phyloP scores from a whole-genome alignment of 2,888 invertebrate species.

The Amiota minor region DNA sequence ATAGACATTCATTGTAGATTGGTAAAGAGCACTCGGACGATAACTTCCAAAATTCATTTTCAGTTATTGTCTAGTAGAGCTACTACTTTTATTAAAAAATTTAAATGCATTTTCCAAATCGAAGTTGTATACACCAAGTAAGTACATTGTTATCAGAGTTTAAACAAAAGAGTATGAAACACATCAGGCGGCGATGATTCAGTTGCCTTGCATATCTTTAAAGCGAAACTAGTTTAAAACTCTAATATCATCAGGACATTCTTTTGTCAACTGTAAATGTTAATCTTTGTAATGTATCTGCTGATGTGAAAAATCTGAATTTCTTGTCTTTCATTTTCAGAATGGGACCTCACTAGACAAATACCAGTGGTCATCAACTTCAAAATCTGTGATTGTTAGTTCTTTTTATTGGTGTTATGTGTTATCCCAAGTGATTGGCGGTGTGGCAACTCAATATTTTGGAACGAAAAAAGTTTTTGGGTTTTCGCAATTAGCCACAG shows the following conservation, averaged over 20 bases:
- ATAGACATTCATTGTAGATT: too few species aligned
- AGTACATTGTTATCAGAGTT: too few species aligned
- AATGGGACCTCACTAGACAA: conserved; percentile 54
- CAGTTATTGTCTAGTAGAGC: too few species aligned
- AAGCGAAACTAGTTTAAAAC: too few species aligned
- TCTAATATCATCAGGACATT: neutral
- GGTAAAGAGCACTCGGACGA: too few species aligned
- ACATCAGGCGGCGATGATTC: too few species aligned
- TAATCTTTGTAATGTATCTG: neutral
- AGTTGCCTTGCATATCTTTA: too few species aligned
- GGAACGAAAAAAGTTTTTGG: conserved; percentile 83
- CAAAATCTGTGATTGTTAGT: conserved; percentile 79
- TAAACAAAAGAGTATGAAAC: too few species aligned
- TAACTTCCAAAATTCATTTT: too few species aligned
- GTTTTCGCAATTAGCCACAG: conserved; percentile 81
- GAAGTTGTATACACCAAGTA: too few species aligned
- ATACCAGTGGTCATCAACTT: conserved; percentile 78
- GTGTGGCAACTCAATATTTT: conserved; percentile 80
- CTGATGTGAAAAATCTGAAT: conserved; percentile 32
- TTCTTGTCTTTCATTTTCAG: conserved; percentile 39
- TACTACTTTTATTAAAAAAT: too few species aligned
- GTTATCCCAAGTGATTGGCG: conserved; percentile 81
- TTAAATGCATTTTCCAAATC: too few species aligned
- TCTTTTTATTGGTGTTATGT: conserved; percentile 85
- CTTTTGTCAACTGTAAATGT: neutral